Base-by-base conservation (phyloP, 2,113 vertebrate genomes). In the Nibea albiflora region DNA sequence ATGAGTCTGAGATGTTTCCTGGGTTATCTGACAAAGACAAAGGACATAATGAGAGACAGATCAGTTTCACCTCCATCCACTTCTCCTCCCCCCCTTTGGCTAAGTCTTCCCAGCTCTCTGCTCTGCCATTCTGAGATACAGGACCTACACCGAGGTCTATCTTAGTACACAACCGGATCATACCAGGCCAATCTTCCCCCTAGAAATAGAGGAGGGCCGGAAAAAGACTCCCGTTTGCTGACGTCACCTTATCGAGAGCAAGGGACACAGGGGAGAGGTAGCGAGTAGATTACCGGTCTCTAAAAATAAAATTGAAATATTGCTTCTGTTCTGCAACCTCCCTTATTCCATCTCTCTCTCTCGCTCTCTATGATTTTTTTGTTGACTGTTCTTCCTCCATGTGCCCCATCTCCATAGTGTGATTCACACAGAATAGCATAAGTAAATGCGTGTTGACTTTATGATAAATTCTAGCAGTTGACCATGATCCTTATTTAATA, bases 21-120 rank as follows among this genome's bases (percentile, higher is more conserved):
- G 89, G 80, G 84, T 92, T 91, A 92, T 92, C 89, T 90, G 91
- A 92, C 91, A 90, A 92, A 93, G 90, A 92, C 89, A 90, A 83
- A 91, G 92, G 85, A 89, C 83, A 89, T 84, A 88, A 86, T 83
- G 80, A 92, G 73, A 90, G 87, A 92, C 84, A 89, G 92, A 94
- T 93, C 88, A 3, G 82, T 92, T 94, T 91, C 91, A 89, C 87
- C 54, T 79, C 83, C 84, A 84, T 89, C 80, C 81, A 39, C 65
- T 83, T 81, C 52, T 76, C 82, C 76, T 85, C 82, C 81, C 67
- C 78, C 76, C 35, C 31, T 1, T 35, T 65, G 81, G 65, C 84
- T 46, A 66, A 73, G 77, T 79, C 76, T 73, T 82, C 57, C 67
- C 80, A 68, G 76, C 56, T 72, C 76, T 54, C 46, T 63, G 54